Evolutionary conservation across 1,140 invertebrate species (phyloP).

Genomic region (Danaus melanippus): DNA sequence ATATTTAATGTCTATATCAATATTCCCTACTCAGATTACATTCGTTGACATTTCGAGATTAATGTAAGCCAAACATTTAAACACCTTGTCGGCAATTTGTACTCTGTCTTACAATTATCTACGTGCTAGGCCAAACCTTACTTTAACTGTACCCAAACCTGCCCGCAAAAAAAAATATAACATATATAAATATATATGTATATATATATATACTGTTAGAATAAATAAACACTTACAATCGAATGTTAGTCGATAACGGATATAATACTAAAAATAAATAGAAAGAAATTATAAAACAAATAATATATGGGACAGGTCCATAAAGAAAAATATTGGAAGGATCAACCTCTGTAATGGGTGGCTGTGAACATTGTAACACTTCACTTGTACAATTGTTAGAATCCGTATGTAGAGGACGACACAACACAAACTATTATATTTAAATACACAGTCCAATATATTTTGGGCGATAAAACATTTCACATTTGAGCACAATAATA

Average conservation of each 20-base stretch:
- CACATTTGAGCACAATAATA: background rate
- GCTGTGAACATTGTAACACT: slow-evolving; percentile 19
- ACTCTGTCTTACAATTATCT: slow-evolving; percentile 68
- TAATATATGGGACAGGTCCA: slow-evolving; percentile 57
- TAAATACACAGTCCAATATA: slow-evolving; percentile 25
- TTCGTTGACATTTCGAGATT: slow-evolving; percentile 72
- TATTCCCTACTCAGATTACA: slow-evolving; percentile 73
- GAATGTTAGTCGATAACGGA: slow-evolving; percentile 51
- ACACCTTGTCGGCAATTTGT: slow-evolving; percentile 64
- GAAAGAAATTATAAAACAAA: slow-evolving; percentile 52
- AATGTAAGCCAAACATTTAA: slow-evolving; percentile 61
- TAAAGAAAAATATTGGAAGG: slow-evolving; percentile 18
- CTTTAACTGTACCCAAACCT: slow-evolving; percentile 71
- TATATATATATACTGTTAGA: slow-evolving; percentile 40
- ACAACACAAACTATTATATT: slow-evolving; percentile 54
- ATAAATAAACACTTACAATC: slow-evolving; percentile 52
- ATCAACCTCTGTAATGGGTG: slow-evolving; percentile 18
- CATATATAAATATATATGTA: slow-evolving; percentile 37
- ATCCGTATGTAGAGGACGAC: slow-evolving; percentile 43
- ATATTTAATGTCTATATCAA: slow-evolving; percentile 72
- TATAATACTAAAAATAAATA: slow-evolving; percentile 61
- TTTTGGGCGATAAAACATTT: slow-evolving; percentile 20
- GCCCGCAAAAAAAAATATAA: slow-evolving; percentile 64
- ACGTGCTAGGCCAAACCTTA: slow-evolving; percentile 73
- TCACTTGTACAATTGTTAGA: slow-evolving; percentile 21